Conservation (phyloP, 2,888 invertebrate genomes). For the Apodemia duryi region DNA sequence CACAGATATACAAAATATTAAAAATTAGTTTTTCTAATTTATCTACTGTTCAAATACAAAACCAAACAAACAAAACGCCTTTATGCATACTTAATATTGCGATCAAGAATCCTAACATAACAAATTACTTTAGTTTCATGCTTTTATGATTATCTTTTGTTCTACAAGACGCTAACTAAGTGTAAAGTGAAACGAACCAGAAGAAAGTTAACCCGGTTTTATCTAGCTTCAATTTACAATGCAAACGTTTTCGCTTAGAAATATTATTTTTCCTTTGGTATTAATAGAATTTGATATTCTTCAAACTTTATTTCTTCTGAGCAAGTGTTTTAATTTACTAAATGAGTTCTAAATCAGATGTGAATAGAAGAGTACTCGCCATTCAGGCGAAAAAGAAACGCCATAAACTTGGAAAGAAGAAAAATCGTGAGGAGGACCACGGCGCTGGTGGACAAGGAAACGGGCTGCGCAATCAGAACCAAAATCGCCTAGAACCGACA, state of each 20-base stretch:
- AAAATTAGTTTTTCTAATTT: no score
- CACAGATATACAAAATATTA: no score
- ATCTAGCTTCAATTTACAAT: not conserved
- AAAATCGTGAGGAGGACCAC: constrained; percentile 85
- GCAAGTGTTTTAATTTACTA: constrained; percentile 76
- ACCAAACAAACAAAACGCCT: no score
- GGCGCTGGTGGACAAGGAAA: constrained; percentile 80
- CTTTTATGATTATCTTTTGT: not conserved
- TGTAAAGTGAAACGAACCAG: not conserved
- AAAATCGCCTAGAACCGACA: constrained; percentile 83
- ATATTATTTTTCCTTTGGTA: not conserved
- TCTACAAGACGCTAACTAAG: not conserved
- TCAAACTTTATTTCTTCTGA: no score
- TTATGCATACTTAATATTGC: no score
- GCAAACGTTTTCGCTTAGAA: not conserved
- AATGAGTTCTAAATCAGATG: constrained; percentile 95
- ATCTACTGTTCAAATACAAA: no score
- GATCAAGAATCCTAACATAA: not conserved
- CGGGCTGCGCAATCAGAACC: constrained; percentile 77
- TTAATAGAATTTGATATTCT: no score
- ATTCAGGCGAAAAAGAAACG: constrained; percentile 96
- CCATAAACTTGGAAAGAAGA: constrained; percentile 92
- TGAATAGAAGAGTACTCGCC: constrained; percentile 93
- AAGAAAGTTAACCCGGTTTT: constrained; percentile 6
- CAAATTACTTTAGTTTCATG: constrained; percentile 2